Evolutionary conservation across 2,797 vertebrate species (phyloP).

Genomic region (Margarornis squamiger): DNA sequence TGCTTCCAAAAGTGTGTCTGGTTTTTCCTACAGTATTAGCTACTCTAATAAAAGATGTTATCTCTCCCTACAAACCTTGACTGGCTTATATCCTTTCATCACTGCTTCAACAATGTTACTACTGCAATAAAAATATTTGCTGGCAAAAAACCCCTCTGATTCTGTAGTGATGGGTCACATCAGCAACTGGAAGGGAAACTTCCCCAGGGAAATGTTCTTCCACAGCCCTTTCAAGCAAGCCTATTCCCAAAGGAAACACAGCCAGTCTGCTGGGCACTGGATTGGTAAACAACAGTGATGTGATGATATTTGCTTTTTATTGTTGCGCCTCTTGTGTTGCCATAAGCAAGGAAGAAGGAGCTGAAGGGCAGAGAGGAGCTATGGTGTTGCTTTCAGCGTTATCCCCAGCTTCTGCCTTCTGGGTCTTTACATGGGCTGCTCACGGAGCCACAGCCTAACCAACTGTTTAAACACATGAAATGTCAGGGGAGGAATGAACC

Average conservation of each 20-base stretch:
- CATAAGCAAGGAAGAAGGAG: not conserved
- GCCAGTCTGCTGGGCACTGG: not conserved
- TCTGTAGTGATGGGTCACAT: not conserved
- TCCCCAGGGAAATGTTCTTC: not conserved
- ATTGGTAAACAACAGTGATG: not conserved
- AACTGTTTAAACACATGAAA: too few relatives aligned
- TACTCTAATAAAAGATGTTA: constrained; percentile 59
- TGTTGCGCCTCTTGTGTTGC: not conserved
- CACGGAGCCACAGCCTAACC: not conserved
- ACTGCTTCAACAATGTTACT: not conserved
- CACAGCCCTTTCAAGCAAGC: not conserved
- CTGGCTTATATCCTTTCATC: constrained; percentile 47
- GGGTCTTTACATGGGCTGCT: not conserved
- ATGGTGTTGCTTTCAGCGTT: accelerated
- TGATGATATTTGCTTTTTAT: not conserved
- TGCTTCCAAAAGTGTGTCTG: constrained; percentile 61
- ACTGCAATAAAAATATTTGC: constrained; percentile 20
- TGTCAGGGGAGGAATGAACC: not conserved
- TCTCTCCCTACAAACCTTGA: constrained; percentile 52
- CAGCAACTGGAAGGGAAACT: not conserved
- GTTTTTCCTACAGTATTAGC: constrained; percentile 45
- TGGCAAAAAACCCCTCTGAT: not conserved
- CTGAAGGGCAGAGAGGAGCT: not conserved
- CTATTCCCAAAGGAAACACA: not conserved
- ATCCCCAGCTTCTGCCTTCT: not conserved